A percentile compares a stretch with the other conserved stretches of the same genome.
Evolutionary conservation across 2,113 vertebrate genomes (phyloP).

Genomic region (Gavia stellata): DNA sequence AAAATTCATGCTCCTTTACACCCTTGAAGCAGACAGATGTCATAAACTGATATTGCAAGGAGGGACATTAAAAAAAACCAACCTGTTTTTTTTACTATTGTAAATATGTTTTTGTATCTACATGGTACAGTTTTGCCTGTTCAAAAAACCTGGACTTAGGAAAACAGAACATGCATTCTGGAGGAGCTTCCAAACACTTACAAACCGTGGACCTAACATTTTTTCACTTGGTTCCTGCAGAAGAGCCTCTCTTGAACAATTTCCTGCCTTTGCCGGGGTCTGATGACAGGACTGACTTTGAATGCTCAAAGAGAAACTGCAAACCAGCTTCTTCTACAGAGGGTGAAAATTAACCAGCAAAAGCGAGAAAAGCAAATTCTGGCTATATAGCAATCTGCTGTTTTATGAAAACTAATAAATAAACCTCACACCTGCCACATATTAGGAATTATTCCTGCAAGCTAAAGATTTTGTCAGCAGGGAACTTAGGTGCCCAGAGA

Average conservation of each 20-base stretch:
- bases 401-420: not conserved
- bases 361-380: not conserved
- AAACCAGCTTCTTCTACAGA: not conserved
- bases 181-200: not conserved
- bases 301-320: not conserved
- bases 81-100: not conserved
- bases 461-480: not conserved
- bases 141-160: not conserved
- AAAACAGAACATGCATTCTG: not conserved
- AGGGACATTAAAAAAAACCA: not conserved
- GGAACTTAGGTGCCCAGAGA: not conserved
- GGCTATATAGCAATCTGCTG: not conserved
- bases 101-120: not conserved
- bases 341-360: not conserved
- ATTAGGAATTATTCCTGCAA: not conserved
- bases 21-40: not conserved
- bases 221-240: not conserved
- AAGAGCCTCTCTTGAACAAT: not conserved
- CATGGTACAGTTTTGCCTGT: not conserved
- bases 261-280: not conserved
- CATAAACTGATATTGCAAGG: not conserved
- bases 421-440: not conserved
- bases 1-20: not conserved
- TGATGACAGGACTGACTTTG: not conserved
- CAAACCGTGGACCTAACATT: not conserved